Conservation (phyloP, 2,888 invertebrate genomes). For the Philonicus albiceps region DNA sequence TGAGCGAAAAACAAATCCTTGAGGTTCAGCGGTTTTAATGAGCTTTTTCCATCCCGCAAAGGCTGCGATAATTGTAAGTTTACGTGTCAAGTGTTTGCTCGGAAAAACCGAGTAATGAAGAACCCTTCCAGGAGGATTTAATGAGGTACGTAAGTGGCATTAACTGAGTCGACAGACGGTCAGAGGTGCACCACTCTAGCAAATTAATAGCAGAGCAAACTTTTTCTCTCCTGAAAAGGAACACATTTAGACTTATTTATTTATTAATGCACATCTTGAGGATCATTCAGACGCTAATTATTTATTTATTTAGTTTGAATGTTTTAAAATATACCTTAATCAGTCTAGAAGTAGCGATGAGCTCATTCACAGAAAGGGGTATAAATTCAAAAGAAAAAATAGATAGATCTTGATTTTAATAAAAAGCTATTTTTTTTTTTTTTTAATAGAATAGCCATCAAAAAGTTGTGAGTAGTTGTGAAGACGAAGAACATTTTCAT, state of each 20-base stretch:
- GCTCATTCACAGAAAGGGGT: neutral
- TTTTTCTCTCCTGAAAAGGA: neutral
- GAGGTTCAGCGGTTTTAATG: neutral
- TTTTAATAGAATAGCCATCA: too few relatives aligned
- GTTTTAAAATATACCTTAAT: neutral
- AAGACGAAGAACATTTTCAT: too few relatives aligned
- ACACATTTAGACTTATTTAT: neutral
- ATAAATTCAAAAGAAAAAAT: neutral
- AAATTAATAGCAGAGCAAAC: neutral
- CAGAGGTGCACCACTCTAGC: neutral
- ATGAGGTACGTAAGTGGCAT: neutral
- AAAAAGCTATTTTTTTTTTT: too few relatives aligned
- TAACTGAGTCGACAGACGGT: neutral
- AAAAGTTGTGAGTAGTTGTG: too few relatives aligned
- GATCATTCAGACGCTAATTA: neutral
- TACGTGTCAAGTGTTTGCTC: neutral
- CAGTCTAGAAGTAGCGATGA: neutral
- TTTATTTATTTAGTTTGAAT: neutral
- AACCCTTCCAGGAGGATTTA: neutral
- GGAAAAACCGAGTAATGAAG: neutral
- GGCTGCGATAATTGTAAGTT: neutral
- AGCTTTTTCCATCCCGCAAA: neutral
- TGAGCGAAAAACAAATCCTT: neutral
- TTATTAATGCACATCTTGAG: neutral
- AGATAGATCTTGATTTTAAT: neutral